These are phyloP conservation scores for Aurelia sp. DNA, from an alignment of 30 jellyfish, hydroid and myxozoan genomes.

Conservation along the genomic window DNA sequence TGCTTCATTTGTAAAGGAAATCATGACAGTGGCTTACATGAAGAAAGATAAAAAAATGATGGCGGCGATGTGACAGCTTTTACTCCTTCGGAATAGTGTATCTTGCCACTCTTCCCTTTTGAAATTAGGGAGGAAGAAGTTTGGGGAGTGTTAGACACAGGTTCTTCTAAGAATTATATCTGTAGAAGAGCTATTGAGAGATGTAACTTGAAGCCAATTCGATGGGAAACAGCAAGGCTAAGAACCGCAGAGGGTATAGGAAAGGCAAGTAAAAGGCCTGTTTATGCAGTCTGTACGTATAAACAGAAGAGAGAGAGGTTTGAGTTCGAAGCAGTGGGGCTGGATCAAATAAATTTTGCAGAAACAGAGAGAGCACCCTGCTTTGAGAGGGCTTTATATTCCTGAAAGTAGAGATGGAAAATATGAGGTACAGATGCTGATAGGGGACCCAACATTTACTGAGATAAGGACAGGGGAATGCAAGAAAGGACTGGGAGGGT, in stretches of 20 bases:
- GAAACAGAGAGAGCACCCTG: slow-evolving; percentile 28
- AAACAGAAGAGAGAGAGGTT: slow-evolving; percentile 33
- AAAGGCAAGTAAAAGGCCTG: slow-evolving; percentile 31
- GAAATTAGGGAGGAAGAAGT: no score
- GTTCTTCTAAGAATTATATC: no score
- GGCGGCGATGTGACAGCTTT: no score
- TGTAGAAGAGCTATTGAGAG: no score
- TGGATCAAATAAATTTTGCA: slow-evolving; percentile 42
- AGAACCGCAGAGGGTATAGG: background rate
- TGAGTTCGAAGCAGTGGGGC: slow-evolving; percentile 37
- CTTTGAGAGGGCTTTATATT: slow-evolving; percentile 42
- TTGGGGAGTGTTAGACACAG: no score
- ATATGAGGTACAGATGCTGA: slow-evolving; percentile 38
- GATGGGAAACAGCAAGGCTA: no score
- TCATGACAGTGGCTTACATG: slow-evolving; percentile 58
- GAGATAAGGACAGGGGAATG: slow-evolving; percentile 61
- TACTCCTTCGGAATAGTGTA: no score
- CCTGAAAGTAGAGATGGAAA: slow-evolving; percentile 61
- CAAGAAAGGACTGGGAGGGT: no score
- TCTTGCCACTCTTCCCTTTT: no score
- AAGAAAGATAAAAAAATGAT: slow-evolving; percentile 39
- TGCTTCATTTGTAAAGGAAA: slow-evolving; percentile 52
- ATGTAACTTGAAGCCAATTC: no score
- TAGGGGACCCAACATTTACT: slow-evolving; percentile 62
- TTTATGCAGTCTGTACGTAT: slow-evolving; percentile 22